These are phyloP conservation scores for Ibidorhyncha struthersii DNA, from an alignment of 2,113 vertebrate species.

Conservation along the genomic window DNA sequence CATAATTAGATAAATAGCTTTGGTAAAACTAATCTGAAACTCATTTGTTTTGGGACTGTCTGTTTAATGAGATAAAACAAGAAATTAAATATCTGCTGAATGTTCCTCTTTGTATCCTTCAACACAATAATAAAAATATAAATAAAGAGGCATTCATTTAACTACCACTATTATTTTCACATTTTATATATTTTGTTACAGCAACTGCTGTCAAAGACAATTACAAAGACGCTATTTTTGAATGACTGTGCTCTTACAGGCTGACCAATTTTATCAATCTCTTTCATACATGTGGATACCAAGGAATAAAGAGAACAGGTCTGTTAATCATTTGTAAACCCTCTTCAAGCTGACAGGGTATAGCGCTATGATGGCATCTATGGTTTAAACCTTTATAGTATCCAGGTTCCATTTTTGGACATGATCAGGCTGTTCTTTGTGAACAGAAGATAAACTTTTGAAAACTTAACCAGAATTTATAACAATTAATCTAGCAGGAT, in stretches of 20 bases:
- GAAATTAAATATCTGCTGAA: slow-evolving; percentile 50
- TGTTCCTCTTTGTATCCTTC: neutral
- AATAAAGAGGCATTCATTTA: slow-evolving; percentile 20
- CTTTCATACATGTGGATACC: neutral
- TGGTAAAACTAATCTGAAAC: slow-evolving; percentile 54
- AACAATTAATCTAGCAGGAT: neutral
- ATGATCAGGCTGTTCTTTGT: neutral
- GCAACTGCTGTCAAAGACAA: neutral
- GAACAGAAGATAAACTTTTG: neutral
- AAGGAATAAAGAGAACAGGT: neutral
- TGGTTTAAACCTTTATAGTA: neutral
- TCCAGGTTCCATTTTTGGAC: neutral
- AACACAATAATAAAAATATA: slow-evolving; percentile 4
- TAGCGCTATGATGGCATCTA: neutral
- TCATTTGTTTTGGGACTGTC: slow-evolving; percentile 16
- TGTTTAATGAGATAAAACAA: slow-evolving; percentile 52
- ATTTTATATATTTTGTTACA: slow-evolving; percentile 1
- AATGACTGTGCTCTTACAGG: neutral
- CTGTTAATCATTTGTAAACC: neutral
- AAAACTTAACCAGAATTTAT: too few relatives aligned
- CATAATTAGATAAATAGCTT: slow-evolving; percentile 61
- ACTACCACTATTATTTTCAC: neutral
- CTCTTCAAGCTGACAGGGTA: neutral
- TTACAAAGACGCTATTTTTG: neutral
- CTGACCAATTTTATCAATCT: neutral